Conservation (phyloP, 2,797 vertebrate species). For the Fundulus diaphanus region DNA sequence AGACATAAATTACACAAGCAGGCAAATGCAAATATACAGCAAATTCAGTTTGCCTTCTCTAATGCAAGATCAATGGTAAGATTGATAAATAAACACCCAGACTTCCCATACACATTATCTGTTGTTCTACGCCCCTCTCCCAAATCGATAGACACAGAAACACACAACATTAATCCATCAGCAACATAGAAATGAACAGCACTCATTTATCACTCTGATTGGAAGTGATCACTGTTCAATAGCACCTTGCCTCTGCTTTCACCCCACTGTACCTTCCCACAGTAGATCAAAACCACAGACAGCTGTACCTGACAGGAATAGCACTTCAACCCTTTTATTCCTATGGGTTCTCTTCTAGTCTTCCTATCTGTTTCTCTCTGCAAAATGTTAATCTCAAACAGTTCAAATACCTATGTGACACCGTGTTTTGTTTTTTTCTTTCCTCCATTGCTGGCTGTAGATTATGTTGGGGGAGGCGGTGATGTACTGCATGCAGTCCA, state of each 20-base stretch:
- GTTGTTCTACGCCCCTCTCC: conserved; percentile 18
- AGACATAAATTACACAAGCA: conserved; percentile 16
- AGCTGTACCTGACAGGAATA: conserved; percentile 30
- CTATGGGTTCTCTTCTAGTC: not conserved
- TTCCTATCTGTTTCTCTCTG: not conserved
- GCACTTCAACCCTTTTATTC: not conserved
- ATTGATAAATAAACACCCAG: conserved; percentile 64
- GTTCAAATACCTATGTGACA: not conserved
- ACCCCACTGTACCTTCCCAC: conserved; percentile 3
- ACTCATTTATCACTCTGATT: conserved; percentile 71
- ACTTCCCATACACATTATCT: conserved; percentile 49
- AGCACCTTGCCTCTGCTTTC: conserved; percentile 37
- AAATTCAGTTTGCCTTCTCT: conserved; percentile 31
- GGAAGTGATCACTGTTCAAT: conserved; percentile 70
- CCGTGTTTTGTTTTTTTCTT: not conserved
- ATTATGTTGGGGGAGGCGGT: conserved; percentile 95
- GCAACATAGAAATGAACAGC: conserved; percentile 48
- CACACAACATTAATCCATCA: conserved; percentile 61
- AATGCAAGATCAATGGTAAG: conserved; percentile 44
- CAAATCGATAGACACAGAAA: conserved; percentile 53
- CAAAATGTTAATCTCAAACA: not conserved
- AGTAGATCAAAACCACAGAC: conserved; percentile 35
- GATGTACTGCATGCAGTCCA: conserved; percentile 93
- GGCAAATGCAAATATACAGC: conserved; percentile 3
- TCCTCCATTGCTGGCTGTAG: conserved; percentile 61